Conservation (phyloP, 2,113 vertebrate genomes). For the Tapirus terrestris region DNA sequence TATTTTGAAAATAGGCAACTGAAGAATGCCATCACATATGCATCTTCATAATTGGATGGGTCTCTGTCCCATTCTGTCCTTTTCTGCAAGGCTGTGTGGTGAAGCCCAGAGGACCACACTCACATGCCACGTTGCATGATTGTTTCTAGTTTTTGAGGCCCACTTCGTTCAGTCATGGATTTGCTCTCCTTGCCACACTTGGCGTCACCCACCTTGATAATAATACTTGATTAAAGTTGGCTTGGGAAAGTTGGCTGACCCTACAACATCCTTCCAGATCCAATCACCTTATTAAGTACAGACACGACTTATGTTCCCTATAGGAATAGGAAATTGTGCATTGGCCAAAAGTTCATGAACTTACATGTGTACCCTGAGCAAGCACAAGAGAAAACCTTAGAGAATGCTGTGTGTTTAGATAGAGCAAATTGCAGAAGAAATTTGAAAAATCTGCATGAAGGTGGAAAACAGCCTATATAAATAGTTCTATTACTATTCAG, state of each 20-base stretch:
- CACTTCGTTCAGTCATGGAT: neutral
- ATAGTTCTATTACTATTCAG: neutral
- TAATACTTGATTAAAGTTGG: neutral
- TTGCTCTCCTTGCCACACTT: neutral
- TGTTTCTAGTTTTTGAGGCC: neutral
- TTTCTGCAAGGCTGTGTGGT: conserved; percentile 7
- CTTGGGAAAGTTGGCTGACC: neutral
- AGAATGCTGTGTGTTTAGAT: neutral
- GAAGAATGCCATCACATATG: conserved; percentile 57
- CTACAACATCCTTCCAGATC: neutral
- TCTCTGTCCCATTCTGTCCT: conserved; percentile 58
- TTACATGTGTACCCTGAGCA: neutral
- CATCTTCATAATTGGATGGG: conserved; percentile 44
- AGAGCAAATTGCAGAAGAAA: neutral
- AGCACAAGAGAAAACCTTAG: neutral
- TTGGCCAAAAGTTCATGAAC: neutral
- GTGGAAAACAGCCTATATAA: neutral
- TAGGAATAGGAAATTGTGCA: neutral
- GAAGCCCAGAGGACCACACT: neutral
- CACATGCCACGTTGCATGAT: accelerated
- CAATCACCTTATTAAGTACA: neutral
- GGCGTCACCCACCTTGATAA: neutral
- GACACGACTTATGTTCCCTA: too few relatives aligned
- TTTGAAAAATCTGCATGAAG: neutral
- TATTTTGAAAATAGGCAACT: conserved; percentile 64